A percentile compares a stretch with the other conserved stretches of the same genome.
phyloP scores from a whole-genome alignment of 2,113 vertebrate species.

The Phaethon lepturus region DNA sequence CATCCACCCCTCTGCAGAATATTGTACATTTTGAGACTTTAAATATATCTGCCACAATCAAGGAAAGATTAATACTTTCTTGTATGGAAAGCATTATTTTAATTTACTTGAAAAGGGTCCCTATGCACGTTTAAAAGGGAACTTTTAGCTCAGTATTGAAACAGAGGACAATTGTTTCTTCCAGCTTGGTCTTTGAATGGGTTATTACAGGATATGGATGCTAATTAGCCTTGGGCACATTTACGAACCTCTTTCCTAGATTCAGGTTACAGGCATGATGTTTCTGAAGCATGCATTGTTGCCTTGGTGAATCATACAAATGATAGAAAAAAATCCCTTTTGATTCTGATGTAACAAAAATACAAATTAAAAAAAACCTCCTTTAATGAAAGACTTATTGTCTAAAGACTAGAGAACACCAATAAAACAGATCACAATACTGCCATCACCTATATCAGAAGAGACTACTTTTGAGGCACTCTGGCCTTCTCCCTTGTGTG shows the following conservation, averaged over 20 bases:
- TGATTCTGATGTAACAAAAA: not conserved
- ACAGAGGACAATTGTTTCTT: conserved; percentile 11
- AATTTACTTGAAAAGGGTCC: not conserved
- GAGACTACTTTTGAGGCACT: not conserved
- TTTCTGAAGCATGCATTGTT: not conserved
- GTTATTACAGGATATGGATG: not conserved
- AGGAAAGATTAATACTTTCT: not conserved
- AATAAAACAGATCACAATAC: not conserved
- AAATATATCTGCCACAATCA: conserved; percentile 5
- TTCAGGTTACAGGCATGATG: not conserved
- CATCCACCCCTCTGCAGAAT: not conserved
- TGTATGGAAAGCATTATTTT: not conserved
- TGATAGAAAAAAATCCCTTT: not conserved
- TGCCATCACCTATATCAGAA: not conserved
- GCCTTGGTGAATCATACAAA: not conserved
- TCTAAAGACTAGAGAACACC: not conserved
- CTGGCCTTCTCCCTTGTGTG: not conserved
- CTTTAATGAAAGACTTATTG: not conserved
- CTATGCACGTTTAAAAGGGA: not conserved
- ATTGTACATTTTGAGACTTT: not conserved
- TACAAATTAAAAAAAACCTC: not conserved
- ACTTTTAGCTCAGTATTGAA: not conserved
- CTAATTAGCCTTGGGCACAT: not conserved
- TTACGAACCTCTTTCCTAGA: not conserved
- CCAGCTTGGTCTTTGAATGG: not conserved